A percentile compares a stretch with the other conserved stretches of the same genome.
Conservation (phyloP, 2,113 vertebrate species). For the cattle (Bos taurus) region DNA sequence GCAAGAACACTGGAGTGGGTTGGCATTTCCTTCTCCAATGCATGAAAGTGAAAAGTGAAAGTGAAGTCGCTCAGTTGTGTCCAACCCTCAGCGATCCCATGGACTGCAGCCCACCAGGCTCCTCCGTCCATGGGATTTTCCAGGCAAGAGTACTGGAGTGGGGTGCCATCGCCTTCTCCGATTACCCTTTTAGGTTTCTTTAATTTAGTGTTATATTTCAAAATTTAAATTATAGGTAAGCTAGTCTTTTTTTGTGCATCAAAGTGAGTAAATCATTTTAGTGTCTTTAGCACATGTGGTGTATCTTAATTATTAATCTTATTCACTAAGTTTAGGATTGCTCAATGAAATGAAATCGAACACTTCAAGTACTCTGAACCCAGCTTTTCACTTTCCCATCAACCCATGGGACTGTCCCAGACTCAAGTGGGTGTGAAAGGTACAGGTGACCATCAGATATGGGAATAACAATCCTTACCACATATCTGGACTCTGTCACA, state of each 20-base stretch:
- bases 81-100: too few species aligned
- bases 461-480: not conserved
- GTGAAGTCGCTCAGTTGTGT: too few species aligned
- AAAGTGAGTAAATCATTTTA: not conserved
- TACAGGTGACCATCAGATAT: not conserved
- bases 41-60: too few species aligned
- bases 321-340: not conserved
- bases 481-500: not conserved
- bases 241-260: not conserved
- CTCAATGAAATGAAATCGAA: slow-evolving; percentile 1
- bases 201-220: not conserved
- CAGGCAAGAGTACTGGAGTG: too few species aligned
- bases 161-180: too few species aligned
- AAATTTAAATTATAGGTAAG: slow-evolving; percentile 35
- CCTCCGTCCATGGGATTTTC: too few species aligned
- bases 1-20: too few species aligned
- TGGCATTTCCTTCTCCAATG: too few species aligned
- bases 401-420: not conserved
- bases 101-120: too few species aligned
- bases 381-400: not conserved
- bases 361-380: not conserved
- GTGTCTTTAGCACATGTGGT: not conserved
- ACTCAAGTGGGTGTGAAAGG: not conserved
- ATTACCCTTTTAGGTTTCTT: not conserved
- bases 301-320: not conserved